These are phyloP conservation scores for Dasyurus viverrinus DNA, from an alignment of 2,113 vertebrate genomes.

Conservation along the genomic window DNA sequence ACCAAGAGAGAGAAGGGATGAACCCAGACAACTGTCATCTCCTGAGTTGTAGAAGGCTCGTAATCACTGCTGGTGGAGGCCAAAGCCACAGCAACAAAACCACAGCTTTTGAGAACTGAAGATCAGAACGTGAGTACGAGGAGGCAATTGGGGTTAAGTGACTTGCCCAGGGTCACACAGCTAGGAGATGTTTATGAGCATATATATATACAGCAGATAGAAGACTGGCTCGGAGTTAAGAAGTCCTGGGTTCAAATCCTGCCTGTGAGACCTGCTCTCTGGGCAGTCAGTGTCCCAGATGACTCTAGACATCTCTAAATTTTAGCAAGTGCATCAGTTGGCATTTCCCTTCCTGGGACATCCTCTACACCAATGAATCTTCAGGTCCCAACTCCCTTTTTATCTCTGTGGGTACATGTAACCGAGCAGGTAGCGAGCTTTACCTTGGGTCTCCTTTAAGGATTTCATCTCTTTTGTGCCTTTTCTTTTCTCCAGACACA, in stretches of 20 bases:
- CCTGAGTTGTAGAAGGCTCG: neutral
- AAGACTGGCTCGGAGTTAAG: neutral
- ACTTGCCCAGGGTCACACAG: no score
- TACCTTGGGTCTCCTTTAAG: neutral
- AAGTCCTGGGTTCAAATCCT: neutral
- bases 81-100: neutral
- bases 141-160: no score
- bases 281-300: neutral
- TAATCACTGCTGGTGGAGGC: neutral
- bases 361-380: neutral
- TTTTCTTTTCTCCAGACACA: slow-evolving; percentile 26
- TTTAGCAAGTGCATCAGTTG: neutral
- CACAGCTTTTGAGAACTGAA: neutral
- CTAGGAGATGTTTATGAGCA: no score
- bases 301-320: neutral
- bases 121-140: neutral
- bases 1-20: neutral
- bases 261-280: neutral
- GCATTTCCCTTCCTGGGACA: neutral
- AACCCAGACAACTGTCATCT: neutral
- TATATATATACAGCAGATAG: neutral
- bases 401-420: neutral
- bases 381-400: neutral
- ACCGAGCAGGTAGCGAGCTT: neutral
- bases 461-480: neutral